A percentile compares a stretch with the other conserved stretches of the same genome.
phyloP scores from a whole-genome alignment of 1,140 invertebrate genomes.

The Hyles euphorbiae region DNA sequence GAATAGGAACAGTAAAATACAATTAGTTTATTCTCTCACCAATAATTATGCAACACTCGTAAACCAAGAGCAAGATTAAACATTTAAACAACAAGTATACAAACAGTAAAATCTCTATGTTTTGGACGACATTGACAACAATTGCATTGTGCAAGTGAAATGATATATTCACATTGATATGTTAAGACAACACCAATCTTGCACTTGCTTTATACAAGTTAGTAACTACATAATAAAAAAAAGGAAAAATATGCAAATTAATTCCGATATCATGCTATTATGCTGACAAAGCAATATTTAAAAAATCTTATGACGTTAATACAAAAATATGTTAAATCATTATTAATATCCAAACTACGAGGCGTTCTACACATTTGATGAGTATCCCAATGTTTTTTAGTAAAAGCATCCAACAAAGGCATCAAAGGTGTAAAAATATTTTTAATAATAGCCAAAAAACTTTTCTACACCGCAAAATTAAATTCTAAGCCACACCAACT shows the following conservation, averaged over 20 bases:
- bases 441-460: conserved; percentile 18
- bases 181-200: conserved; percentile 18
- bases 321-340: conserved; percentile 7
- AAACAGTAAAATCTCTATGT: not conserved
- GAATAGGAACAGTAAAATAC: conserved; percentile 65
- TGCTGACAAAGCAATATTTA: conserved; percentile 6
- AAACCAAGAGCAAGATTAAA: conserved; percentile 47
- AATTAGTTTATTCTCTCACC: conserved; percentile 67
- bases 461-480: conserved; percentile 31
- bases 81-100: not conserved
- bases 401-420: conserved; percentile 30
- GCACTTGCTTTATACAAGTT: conserved; percentile 35
- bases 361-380: conserved; percentile 30
- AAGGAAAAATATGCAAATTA: conserved; percentile 36
- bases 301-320: not conserved
- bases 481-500: conserved; percentile 51
- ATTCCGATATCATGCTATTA: conserved; percentile 30
- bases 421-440: conserved; percentile 29
- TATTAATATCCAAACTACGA: conserved; percentile 15
- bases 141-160: too few relatives aligned
- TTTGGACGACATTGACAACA: not conserved
- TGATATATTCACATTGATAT: too few relatives aligned
- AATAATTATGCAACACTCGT: conserved; percentile 43
- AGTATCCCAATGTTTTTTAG: conserved; percentile 6
- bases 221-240: conserved; percentile 34